These are phyloP conservation scores for Gnathonemus echidnorhynchus DNA, from an alignment of 2,113 vertebrate species.

Conservation along the genomic window DNA sequence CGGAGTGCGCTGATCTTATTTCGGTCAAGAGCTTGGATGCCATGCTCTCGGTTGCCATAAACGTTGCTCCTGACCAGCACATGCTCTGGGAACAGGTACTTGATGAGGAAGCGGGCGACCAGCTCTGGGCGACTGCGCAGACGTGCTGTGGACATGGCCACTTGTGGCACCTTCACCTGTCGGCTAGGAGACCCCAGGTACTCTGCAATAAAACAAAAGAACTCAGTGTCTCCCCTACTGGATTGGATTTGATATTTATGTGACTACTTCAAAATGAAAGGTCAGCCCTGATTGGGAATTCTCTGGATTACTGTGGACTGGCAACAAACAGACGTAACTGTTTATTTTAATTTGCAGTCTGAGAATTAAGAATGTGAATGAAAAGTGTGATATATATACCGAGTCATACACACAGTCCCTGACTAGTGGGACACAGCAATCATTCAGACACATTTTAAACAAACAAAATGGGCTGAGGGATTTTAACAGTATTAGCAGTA, in stretches of 20 bases:
- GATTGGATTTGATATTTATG: neutral
- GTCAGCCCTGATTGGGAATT: neutral
- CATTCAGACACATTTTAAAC: neutral
- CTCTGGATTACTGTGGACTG: neutral
- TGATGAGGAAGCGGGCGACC: constrained; percentile 61
- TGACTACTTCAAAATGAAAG: neutral
- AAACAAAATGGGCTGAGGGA: neutral
- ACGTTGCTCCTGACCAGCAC: constrained; percentile 62
- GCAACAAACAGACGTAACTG: neutral
- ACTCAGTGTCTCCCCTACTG: neutral
- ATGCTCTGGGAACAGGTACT: constrained; percentile 62
- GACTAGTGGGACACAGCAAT: neutral
- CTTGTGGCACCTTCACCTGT: constrained; percentile 53
- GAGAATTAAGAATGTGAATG: neutral
- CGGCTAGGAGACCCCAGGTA: constrained; percentile 55
- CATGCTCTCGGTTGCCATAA: constrained; percentile 50
- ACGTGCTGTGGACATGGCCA: constrained; percentile 52
- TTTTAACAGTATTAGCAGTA: neutral
- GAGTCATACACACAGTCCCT: neutral
- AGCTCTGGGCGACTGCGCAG: constrained; percentile 52
- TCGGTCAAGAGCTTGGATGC: constrained; percentile 53
- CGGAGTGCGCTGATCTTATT: constrained; percentile 64
- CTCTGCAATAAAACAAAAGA: constrained; percentile 38
- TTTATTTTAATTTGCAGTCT: neutral
- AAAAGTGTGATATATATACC: neutral